Evolutionary conservation across 2,888 invertebrate species (phyloP).

Genomic region (Campoletis raptor): DNA sequence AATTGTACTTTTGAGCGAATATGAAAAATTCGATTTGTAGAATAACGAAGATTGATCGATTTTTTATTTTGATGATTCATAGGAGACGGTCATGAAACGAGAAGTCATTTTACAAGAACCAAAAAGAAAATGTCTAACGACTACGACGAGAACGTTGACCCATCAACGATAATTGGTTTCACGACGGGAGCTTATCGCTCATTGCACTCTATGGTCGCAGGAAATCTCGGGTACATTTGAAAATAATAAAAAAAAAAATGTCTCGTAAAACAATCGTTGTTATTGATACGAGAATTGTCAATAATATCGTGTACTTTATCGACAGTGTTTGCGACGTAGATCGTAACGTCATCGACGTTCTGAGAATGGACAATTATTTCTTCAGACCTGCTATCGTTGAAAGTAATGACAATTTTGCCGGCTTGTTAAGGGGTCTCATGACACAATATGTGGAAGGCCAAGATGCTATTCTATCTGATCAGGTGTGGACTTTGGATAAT

Average conservation of each 20-base stretch:
- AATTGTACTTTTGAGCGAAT: neutral
- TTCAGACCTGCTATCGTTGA: conserved; percentile 87
- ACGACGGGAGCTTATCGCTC: conserved; percentile 89
- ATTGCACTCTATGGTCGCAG: conserved; percentile 88
- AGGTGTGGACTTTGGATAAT: conserved; percentile 78
- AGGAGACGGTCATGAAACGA: conserved; percentile 44
- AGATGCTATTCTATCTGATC: conserved; percentile 86
- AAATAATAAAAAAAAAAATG: neutral
- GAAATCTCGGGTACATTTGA: conserved; percentile 81
- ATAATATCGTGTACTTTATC: neutral
- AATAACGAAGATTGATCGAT: neutral
- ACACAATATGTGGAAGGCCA: conserved; percentile 87
- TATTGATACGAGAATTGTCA: neutral
- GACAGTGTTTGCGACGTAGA: conserved; percentile 41
- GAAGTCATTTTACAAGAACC: conserved; percentile 20
- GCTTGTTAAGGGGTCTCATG: conserved; percentile 86
- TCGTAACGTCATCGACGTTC: conserved; percentile 36
- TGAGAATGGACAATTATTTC: conserved; percentile 87
- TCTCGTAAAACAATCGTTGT: neutral
- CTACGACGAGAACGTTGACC: conserved; percentile 84
- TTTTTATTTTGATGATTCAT: neutral
- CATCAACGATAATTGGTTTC: conserved; percentile 87
- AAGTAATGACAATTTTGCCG: conserved; percentile 85
- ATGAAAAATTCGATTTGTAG: neutral
- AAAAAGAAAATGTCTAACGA: conserved; percentile 39